Conservation (phyloP, 1,140 invertebrate species). For the Subanguina moxae region DNA sequence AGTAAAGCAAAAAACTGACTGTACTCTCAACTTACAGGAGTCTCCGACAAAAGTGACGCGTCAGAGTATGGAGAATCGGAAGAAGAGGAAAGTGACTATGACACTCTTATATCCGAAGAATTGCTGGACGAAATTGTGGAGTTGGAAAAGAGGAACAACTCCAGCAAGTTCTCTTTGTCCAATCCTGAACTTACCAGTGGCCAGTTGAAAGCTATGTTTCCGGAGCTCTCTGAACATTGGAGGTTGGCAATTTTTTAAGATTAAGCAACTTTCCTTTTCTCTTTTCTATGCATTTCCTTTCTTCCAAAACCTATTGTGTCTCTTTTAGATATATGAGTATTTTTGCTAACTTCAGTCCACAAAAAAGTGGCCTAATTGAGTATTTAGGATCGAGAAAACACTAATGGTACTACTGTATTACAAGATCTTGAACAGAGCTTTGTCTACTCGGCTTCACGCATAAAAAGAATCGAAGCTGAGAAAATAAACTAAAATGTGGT, state of each 20-base stretch:
- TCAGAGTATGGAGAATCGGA: constrained; percentile 3
- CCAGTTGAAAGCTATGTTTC: constrained; percentile 53
- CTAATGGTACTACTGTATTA: no score
- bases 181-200: constrained; percentile 54
- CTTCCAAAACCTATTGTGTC: no score
- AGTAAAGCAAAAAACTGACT: not conserved
- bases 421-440: no score
- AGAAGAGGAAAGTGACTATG: constrained; percentile 15
- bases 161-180: constrained; percentile 49
- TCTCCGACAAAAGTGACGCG: constrained; percentile 7
- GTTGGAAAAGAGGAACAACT: constrained; percentile 16
- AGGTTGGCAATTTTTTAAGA: constrained; percentile 37
- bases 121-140: constrained; percentile 24
- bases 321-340: no score
- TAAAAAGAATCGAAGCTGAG: no score
- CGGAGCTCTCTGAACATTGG: constrained; percentile 57
- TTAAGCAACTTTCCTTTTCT: constrained; percentile 12
- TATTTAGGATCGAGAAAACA: no score
- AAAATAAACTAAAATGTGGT: no score
- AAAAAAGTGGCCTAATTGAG: no score
- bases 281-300: no score
- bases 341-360: no score
- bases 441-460: no score
- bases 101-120: constrained; percentile 22
- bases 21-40: constrained; percentile 6